These are phyloP conservation scores for Plecturocebus donacophilus DNA, from an alignment of 2,113 vertebrate genomes.

Conservation along the genomic window DNA sequence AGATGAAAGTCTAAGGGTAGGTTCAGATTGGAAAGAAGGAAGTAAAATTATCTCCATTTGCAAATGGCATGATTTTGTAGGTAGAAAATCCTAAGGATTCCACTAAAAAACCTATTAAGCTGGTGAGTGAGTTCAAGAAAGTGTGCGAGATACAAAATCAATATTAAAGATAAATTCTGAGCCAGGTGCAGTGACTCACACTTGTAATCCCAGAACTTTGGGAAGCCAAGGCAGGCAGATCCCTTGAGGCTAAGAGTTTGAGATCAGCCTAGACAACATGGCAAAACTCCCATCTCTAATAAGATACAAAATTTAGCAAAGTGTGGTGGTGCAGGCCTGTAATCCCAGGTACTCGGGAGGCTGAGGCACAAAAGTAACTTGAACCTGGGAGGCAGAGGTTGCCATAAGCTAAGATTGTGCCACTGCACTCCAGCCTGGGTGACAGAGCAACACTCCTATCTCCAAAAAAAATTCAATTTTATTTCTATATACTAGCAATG, in stretches of 20 bases:
- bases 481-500: background rate
- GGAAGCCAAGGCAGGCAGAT: background rate
- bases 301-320: background rate
- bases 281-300: background rate
- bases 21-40: background rate
- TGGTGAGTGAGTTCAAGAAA: background rate
- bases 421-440: background rate
- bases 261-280: background rate
- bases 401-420: background rate
- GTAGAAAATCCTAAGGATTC: background rate
- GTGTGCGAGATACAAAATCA: background rate
- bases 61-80: background rate
- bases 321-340: background rate
- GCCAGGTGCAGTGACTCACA: too few relatives aligned
- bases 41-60: constrained; percentile 21
- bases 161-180: background rate
- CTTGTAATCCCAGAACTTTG: background rate
- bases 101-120: background rate
- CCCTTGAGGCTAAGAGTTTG: background rate
- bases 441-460: background rate
- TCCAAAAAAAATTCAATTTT: background rate
- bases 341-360: background rate
- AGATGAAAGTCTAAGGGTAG: background rate
- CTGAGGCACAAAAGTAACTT: background rate
- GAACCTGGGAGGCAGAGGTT: background rate